phyloP scores from a whole-genome alignment of 2,797 vertebrate species.

The Enteromius treurensis region DNA sequence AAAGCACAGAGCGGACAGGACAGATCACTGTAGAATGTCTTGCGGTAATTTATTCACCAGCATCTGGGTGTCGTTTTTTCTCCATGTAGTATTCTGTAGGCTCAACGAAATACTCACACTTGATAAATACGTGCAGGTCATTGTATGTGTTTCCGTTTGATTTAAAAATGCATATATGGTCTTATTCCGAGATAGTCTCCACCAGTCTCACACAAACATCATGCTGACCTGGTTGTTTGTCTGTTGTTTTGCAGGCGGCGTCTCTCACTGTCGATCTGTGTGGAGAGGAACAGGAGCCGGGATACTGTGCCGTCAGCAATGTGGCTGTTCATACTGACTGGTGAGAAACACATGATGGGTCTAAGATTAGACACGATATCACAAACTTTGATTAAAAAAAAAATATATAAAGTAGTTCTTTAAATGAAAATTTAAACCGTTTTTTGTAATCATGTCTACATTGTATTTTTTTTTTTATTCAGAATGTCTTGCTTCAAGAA shows the following conservation, averaged over 20 bases:
- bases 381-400: not conserved
- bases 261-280: slow-evolving; percentile 95
- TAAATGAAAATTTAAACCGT: not conserved
- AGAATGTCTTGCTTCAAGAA: not conserved
- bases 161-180: not conserved
- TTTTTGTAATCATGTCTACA: not conserved
- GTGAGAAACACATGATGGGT: slow-evolving; percentile 72
- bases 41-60: slow-evolving; percentile 11
- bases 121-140: not conserved
- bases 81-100: not conserved
- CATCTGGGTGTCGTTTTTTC: slow-evolving; percentile 42
- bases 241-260: slow-evolving; percentile 80
- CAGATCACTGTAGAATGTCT: not conserved
- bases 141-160: not conserved
- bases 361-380: not conserved
- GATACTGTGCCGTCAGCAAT: slow-evolving; percentile 93
- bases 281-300: slow-evolving; percentile 90
- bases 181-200: not conserved
- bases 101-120: not conserved
- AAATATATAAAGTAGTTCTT: not conserved
- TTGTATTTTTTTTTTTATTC: not conserved
- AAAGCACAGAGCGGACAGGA: slow-evolving; percentile 8
- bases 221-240: slow-evolving; percentile 22
- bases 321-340: slow-evolving; percentile 93
- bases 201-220: not conserved